Base-by-base conservation (phyloP, 1,140 invertebrate genomes). In the Coboldia fuscipes region DNA sequence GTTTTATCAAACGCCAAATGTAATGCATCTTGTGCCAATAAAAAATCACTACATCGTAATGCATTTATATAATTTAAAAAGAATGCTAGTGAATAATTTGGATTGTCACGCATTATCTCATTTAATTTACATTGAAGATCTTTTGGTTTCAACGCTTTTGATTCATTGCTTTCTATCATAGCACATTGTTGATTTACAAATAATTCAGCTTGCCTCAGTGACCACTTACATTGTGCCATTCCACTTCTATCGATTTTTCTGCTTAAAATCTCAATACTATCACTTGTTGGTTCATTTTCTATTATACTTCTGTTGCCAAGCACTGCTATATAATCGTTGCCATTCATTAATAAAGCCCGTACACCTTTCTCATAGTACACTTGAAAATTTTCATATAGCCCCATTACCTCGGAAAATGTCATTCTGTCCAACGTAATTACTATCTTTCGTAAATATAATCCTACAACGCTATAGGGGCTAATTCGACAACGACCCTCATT, bases 31-130 rank as follows among this genome's bases (percentile, higher is more conserved):
- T 85, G 51, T 0, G 85, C 77, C 2, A 80, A 83, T 47, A 77
- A 79, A 50, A 82, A 84, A 52, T 93, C 88, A 45, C 78, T 78
- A 3, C 85, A 69, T 19, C 86, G 60, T 26, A 92, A 53, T 45
- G 75, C 85, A 55, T 92, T 93, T 42, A 93, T 58, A 49, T 86
- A 94, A 45, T 78, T 84, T 19, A 94, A 58, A 50, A 82, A 92
- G 64, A 92, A 82, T 72, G 81, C 75, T 60, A 86, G 82, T 9
- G 80, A 70, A 49, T 79, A 71, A 33, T 83, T 72, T 13, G 81
- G 81, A 59, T 82, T 79, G 40, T 74, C 71, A 44, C 68, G 65
- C 26, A 86, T 65, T 28, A 92, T 72, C 46, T 78, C 70, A 42
- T 65, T 66, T 21, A 89, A 72, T 44, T 70, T 72, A 38, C 65